Conservation (phyloP, 2,113 vertebrate genomes). For the Callionymus lyra region DNA sequence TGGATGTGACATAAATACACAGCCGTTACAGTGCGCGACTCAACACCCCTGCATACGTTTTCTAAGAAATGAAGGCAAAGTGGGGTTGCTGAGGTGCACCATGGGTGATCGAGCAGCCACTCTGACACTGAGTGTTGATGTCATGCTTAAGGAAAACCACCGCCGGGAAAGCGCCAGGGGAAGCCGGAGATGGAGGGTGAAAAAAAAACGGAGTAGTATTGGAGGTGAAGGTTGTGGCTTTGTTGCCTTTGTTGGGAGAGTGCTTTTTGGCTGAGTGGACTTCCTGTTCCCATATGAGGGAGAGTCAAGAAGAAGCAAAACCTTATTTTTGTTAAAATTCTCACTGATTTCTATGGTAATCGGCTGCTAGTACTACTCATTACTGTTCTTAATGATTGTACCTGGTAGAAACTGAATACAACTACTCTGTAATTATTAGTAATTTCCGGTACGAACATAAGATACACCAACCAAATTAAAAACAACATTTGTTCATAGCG, state of each 20-base stretch:
- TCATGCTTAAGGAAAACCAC: slow-evolving; percentile 47
- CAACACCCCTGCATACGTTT: slow-evolving; percentile 29
- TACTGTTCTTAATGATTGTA: too few species aligned
- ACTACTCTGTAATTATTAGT: too few species aligned
- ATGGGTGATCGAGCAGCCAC: slow-evolving; percentile 31
- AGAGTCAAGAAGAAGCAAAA: slow-evolving; percentile 18
- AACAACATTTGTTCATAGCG: too few species aligned
- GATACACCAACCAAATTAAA: too few species aligned
- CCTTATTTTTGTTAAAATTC: too few species aligned
- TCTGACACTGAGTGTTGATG: slow-evolving; percentile 53
- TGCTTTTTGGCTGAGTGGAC: slow-evolving; percentile 1
- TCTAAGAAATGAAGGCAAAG: slow-evolving; percentile 27
- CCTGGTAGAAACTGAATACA: too few species aligned
- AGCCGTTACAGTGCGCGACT: slow-evolving; percentile 23
- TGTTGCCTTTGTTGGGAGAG: slow-evolving; percentile 23
- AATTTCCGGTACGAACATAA: too few species aligned
- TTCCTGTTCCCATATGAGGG: too few species aligned
- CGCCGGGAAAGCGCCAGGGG: slow-evolving; percentile 33
- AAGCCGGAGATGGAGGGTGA: slow-evolving; percentile 33
- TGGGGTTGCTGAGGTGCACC: slow-evolving; percentile 26
- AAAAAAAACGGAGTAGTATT: slow-evolving; percentile 39
- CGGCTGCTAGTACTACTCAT: too few species aligned
- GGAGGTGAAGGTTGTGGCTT: slow-evolving; percentile 46
- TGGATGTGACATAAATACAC: slow-evolving; percentile 41
- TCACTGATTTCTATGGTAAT: too few species aligned